Evolutionary conservation across 2,113 vertebrate genomes (phyloP), one percentile per base, ranked within the genome.

Genomic region (Ictalurus punctatus): DNA sequence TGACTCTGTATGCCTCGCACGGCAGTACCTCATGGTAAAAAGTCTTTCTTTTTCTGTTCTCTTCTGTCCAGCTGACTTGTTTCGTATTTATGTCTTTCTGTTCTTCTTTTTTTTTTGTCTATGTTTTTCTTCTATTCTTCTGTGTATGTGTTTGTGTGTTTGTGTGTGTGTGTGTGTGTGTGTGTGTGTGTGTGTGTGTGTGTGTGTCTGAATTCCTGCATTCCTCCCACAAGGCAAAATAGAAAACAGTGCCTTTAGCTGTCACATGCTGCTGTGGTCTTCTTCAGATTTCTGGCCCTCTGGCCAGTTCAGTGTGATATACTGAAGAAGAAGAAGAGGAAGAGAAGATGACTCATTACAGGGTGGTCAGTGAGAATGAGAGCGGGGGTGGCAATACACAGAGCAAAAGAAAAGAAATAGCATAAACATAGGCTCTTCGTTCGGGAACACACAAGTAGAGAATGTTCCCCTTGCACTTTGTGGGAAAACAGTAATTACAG

Each of bases 11-110:
- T 99, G 98, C 94, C 95, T 99, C 90, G 98, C 98, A 89, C 97
- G 98, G 86, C 98, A 99, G 90, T 99, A 98, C 95, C 98, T 99
- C 95, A 99, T 99, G 98, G 98, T 99, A 95, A 90, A 58, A 40
- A 58, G 23, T 52, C 52, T 34, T 1, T 78, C 40, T 85, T 44
- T 9, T 65, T 58, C 27, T 52, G 0, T 71, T 78, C 23, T 58
- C 34, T 63, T 69, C 30, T 61, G 48, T 56, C 40, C 44, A 17
- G 69, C 7, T 69, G 6, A 52, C 7, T 71, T 61, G 52, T 54
- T 52, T 61, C 17, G 10, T 83, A 13, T 82, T 25, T 44, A 23
- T 48, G 21, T 71, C 2, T 54, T 34, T 48, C 19, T 1, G 6
- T 69, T 56, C 59, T 63, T 27, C 19, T 30, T 80, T 16, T 65